A percentile compares a stretch with the other conserved stretches of the same genome.
These are phyloP conservation scores for Pharmacophagus antenor DNA, from an alignment of 2,888 invertebrate genomes.

Conservation along the genomic window DNA sequence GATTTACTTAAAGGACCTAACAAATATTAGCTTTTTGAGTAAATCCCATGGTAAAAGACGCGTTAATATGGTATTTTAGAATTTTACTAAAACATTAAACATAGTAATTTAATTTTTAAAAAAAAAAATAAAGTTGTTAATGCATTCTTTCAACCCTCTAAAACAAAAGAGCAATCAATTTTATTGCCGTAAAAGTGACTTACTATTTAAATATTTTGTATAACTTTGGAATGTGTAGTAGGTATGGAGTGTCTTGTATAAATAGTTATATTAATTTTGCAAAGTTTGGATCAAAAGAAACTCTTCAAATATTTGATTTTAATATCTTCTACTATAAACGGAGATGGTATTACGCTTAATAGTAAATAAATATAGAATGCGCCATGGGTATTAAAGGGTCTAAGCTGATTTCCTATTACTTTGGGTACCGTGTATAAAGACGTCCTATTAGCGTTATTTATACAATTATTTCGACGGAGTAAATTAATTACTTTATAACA, in stretches of 20 bases:
- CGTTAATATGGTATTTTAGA: not conserved
- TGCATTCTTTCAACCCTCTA: too few relatives aligned
- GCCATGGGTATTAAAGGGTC: not conserved
- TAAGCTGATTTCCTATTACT: not conserved
- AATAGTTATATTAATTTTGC: too few relatives aligned
- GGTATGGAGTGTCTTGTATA: too few relatives aligned
- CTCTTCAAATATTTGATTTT: too few relatives aligned
- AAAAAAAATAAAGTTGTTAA: too few relatives aligned
- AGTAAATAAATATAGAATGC: not conserved
- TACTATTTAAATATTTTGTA: too few relatives aligned
- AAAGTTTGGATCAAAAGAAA: too few relatives aligned
- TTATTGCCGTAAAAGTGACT: too few relatives aligned
- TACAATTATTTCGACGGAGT: not conserved
- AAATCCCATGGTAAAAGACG: conserved; percentile 19
- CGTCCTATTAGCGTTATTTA: not conserved
- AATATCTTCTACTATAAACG: too few relatives aligned
- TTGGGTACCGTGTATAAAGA: not conserved
- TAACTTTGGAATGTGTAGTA: too few relatives aligned
- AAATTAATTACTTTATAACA: not conserved
- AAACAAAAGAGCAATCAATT: too few relatives aligned
- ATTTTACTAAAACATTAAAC: not conserved
- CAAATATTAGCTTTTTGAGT: conserved; percentile 24
- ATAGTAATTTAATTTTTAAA: not conserved
- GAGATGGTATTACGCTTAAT: too few relatives aligned
- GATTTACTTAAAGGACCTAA: conserved; percentile 26